A percentile compares a stretch with the other conserved stretches of the same genome.
Conservation (phyloP, 35 echinoderm and acorn worm species). For the Diadema setosum region DNA sequence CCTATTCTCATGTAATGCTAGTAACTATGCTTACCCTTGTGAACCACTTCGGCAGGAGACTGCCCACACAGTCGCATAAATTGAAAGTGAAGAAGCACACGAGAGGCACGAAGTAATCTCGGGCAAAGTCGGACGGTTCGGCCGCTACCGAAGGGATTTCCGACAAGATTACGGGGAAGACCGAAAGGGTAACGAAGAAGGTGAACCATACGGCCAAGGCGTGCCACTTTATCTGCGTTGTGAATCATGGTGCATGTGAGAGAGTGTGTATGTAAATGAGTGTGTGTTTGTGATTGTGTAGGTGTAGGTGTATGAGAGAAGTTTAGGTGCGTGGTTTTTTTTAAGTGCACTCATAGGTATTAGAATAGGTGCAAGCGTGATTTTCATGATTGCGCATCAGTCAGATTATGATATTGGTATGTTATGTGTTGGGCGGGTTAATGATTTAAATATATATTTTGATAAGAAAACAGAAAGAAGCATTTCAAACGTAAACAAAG, state of each 20-base stretch:
- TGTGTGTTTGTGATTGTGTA: background rate
- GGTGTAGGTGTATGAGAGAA: background rate
- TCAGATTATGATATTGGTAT: too few species aligned
- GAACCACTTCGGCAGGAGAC: constrained; percentile 75
- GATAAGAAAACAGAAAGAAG: too few species aligned
- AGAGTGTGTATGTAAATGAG: background rate
- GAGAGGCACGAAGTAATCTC: constrained; percentile 65
- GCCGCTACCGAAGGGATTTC: constrained; percentile 25
- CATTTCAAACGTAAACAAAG: too few species aligned
- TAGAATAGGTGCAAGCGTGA: too few species aligned
- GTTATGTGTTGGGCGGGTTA: too few species aligned
- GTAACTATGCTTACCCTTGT: too few species aligned
- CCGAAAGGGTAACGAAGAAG: constrained; percentile 76
- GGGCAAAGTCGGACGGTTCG: constrained; percentile 18
- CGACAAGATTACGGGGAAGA: constrained; percentile 74
- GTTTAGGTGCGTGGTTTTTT: background rate
- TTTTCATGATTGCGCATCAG: too few species aligned
- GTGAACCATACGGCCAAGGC: constrained; percentile 80
- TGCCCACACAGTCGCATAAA: constrained; percentile 81
- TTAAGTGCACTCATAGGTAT: too few species aligned
- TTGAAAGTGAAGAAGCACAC: constrained; percentile 94
- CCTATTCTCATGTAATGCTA: too few species aligned
- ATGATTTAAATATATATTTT: too few species aligned
- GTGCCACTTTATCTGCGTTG: constrained; percentile 72
- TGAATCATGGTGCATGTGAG: background rate